Evolutionary conservation across 1,140 invertebrate species (phyloP), one percentile per base, ranked within the genome.

Genomic region (Drosophila equinoxialis): DNA sequence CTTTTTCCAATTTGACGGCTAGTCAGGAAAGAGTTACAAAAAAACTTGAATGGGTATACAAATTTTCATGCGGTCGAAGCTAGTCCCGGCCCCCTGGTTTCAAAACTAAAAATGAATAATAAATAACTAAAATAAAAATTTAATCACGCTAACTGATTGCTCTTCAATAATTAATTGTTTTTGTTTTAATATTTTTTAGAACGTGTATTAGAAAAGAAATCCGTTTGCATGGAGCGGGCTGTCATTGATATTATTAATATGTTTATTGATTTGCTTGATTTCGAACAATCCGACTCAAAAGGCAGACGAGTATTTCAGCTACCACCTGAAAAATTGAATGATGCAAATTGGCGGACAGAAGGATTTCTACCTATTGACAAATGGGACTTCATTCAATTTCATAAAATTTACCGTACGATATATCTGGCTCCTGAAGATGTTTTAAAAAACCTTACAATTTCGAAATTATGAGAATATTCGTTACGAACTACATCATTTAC

Each of bases 201-300:
- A 55, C 91, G 67, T 70, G 93, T 94, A 58, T 77, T 95, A 2
- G 93, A 94, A 83, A 92, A 93, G 41, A 95, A 94, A 90, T 95
- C 95, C 0, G 81, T 92, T 2, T 93, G 93, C 20, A 94, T 94
- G 20, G 96, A 96, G 85, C 93, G 94, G 59, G 94, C 95, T 35
- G 95, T 95, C 0, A 94, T 95, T 5, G 94, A 94, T 73, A 93
- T 97, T 11, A 95, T 96, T 41, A 94, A 96, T 77, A 95, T 95
- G 90, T 96, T 96, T 83, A 92, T 96, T 51, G 93, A 93, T 20
- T 92, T 94, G 68, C 93, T 95, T 23, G 94, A 95, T 63, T 93
- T 93, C 76, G 93, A 93, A 6, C 91, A 92, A 41, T 92, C 93
- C 0, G 90, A 91, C 57, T 79, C 78, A 4, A 80, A 85, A 17